Evolutionary conservation across 2,797 vertebrate genomes (phyloP).

Genomic region (Pantherophis vulpinus): DNA sequence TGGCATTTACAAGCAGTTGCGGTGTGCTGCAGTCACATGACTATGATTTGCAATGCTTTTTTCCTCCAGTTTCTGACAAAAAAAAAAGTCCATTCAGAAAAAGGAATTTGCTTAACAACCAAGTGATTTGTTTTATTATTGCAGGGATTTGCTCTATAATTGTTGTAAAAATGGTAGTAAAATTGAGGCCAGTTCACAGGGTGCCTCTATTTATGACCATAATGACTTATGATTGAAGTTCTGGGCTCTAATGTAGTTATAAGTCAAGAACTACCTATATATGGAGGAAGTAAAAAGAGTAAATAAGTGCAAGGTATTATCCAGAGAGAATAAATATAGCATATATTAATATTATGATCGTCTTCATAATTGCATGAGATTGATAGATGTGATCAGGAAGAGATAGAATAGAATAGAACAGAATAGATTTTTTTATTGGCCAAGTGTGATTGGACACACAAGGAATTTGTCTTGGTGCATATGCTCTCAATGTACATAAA

Average conservation of each 20-base stretch:
- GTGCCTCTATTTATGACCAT: neutral
- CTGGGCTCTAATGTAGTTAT: neutral
- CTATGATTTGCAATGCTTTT: neutral
- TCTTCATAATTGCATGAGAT: neutral
- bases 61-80: neutral
- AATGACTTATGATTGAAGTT: neutral
- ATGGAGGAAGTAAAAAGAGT: neutral
- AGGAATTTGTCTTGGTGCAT: too few relatives aligned
- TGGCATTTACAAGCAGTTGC: neutral
- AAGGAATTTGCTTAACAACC: neutral
- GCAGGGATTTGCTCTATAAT: neutral
- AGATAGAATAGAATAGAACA: neutral
- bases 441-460: too few relatives aligned
- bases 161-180: neutral
- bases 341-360: neutral
- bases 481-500: too few relatives aligned
- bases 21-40: neutral
- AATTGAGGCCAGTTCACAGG: neutral
- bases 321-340: neutral
- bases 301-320: neutral
- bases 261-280: neutral
- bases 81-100: neutral
- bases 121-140: neutral
- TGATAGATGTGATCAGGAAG: neutral
- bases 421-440: too few relatives aligned